These are phyloP conservation scores for Larimichthys polyactis DNA, from an alignment of 2,113 vertebrate genomes.

Conservation along the genomic window DNA sequence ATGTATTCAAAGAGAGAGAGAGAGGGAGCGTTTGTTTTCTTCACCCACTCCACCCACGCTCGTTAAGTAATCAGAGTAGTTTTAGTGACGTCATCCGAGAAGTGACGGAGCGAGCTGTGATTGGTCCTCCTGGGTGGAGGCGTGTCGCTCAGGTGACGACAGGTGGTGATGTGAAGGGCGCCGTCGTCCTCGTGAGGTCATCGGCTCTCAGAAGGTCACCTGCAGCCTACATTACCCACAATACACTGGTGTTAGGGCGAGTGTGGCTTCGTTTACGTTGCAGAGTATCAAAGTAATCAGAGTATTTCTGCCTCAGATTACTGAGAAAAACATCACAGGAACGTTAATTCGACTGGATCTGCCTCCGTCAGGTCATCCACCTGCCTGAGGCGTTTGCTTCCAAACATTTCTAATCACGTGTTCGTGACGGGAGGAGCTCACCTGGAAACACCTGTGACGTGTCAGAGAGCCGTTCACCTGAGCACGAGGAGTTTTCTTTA, in stretches of 20 bases:
- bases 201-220: background rate
- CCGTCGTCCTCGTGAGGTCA: background rate
- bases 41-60: background rate
- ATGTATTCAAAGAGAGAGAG: slow-evolving; percentile 66
- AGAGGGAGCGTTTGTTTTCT: slow-evolving; percentile 14
- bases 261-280: background rate
- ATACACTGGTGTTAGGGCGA: background rate
- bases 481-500: slow-evolving; percentile 2
- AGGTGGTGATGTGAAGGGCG: background rate
- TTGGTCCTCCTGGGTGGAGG: background rate
- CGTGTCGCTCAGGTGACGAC: slow-evolving; percentile 45
- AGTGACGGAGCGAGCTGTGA: background rate
- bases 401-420: background rate
- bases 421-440: background rate
- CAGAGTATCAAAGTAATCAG: background rate
- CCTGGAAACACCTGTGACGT: slow-evolving; percentile 32
- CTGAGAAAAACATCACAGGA: too few relatives aligned
- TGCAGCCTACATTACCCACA: background rate
- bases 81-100: too few relatives aligned
- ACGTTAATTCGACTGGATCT: too few relatives aligned
- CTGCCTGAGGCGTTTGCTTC: too few relatives aligned
- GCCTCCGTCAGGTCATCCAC: too few relatives aligned
- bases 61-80: slow-evolving; percentile 17
- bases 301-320: slow-evolving; percentile 17
- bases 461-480: slow-evolving; percentile 16